phyloP scores from a whole-genome alignment of 2,113 vertebrate species.

The Mandrillus leucophaeus region DNA sequence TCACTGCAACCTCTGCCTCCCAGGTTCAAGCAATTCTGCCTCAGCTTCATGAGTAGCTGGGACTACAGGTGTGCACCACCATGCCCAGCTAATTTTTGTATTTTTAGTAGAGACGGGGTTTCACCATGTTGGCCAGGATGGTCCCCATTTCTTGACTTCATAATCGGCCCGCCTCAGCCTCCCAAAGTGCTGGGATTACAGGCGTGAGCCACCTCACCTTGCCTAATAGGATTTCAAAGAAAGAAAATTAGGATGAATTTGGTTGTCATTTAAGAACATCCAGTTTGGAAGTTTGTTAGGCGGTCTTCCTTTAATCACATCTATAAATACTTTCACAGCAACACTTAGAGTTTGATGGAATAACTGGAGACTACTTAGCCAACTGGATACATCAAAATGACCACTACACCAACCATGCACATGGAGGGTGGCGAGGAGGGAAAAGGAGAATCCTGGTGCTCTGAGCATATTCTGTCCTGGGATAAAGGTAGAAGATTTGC shows the following conservation, averaged over 20 bases:
- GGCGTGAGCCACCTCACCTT: too few relatives aligned
- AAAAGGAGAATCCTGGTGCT: background rate
- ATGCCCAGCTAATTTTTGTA: too few relatives aligned
- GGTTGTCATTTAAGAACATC: background rate
- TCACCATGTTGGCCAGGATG: too few relatives aligned
- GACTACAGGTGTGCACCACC: too few relatives aligned
- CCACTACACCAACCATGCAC: background rate
- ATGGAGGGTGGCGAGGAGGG: fast-evolving
- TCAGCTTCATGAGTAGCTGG: too few relatives aligned
- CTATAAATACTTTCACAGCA: background rate
- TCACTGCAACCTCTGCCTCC: too few relatives aligned
- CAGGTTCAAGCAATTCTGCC: too few relatives aligned
- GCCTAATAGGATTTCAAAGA: too few relatives aligned
- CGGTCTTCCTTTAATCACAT: background rate
- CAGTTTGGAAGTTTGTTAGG: background rate
- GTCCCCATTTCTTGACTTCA: too few relatives aligned
- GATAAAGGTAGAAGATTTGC: background rate
- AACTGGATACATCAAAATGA: background rate
- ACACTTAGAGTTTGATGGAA: background rate
- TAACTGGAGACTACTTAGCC: background rate
- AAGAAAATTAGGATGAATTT: background rate
- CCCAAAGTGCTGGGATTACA: too few relatives aligned
- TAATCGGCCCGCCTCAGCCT: too few relatives aligned
- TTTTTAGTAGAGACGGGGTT: too few relatives aligned
- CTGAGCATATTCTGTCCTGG: background rate